These are phyloP conservation scores for Hyphantria cunea DNA, from an alignment of 1,140 invertebrate species.

Conservation along the genomic window DNA sequence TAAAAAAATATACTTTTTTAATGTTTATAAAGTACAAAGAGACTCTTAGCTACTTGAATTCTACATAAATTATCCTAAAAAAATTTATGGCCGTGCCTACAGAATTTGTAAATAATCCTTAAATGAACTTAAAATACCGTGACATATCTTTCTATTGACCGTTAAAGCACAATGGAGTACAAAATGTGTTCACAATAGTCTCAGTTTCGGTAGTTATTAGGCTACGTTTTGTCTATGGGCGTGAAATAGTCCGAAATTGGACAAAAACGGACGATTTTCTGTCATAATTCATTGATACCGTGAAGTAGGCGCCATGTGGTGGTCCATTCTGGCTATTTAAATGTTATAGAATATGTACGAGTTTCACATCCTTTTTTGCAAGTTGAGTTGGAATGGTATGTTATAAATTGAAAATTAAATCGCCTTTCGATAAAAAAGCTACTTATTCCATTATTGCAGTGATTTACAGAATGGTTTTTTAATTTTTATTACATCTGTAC, in stretches of 20 bases:
- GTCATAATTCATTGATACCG: conserved; percentile 51
- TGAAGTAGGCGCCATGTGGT: conserved; percentile 61
- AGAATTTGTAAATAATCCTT: neutral
- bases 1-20: no score
- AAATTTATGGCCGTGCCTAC: no score
- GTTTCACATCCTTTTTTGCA: conserved; percentile 12
- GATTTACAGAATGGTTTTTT: no score
- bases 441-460: no score
- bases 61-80: no score
- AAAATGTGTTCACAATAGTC: conserved; percentile 23
- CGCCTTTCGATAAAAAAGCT: no score
- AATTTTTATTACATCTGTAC: no score
- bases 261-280: conserved; percentile 40
- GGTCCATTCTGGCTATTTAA: conserved; percentile 35
- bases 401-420: neutral
- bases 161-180: neutral
- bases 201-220: conserved; percentile 39
- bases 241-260: conserved; percentile 43
- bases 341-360: conserved; percentile 38
- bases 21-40: no score
- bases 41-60: no score
- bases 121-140: neutral
- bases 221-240: conserved; percentile 30
- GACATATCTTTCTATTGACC: no score
- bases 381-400: no score